Base-by-base conservation (phyloP, 2,888 invertebrate species). In the Autographa pulchrina region DNA sequence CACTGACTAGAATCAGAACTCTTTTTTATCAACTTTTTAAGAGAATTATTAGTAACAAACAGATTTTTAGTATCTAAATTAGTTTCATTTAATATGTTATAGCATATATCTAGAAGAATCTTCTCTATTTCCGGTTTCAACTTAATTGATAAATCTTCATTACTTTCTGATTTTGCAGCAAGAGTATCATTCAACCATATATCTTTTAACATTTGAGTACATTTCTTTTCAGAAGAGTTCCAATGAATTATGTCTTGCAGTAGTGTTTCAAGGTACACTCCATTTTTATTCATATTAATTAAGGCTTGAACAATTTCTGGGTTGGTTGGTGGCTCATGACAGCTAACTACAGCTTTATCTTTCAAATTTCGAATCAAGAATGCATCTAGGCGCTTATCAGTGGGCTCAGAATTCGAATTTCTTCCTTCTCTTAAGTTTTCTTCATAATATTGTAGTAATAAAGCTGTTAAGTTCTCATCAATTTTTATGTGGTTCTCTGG, bases 281-380 rank as follows among this genome's bases (percentile, higher is more conserved):
- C 81, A 78, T 85, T 85, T 75, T 87, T 80, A 81, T 89, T 89
- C 18, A 95, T 85, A 84, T 94, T 95, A 3, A 92, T 74, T 62
- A 95, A 83, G 14, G 95, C 92, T 84, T 93, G 93, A 1, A 92
- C 68, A 31, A 92, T 82, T 84, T 95, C 95, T 62, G 92, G 90
- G 54, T 92, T 92, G 0, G 90, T 25, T 59, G 77, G 70, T 18
- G 88, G 77, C 54, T 86, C 72, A 58, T 82, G 84, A n/a, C 72
- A 85, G 13, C 92, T 85, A n/a, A 76, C 83, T 0, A 92, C 61
- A 58, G 90, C 84, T 56, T 86, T 75, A 64, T 90, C 88, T 72
- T 89, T 92, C 58, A 92, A 82, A 79, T 80, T 89, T 74, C 89
- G 85, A 14, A 93, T 77, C 31, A 96, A 82, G 79, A 92, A 94